Evolutionary conservation across 2,888 invertebrate genomes (phyloP).

Genomic region (Orthosia incerta): DNA sequence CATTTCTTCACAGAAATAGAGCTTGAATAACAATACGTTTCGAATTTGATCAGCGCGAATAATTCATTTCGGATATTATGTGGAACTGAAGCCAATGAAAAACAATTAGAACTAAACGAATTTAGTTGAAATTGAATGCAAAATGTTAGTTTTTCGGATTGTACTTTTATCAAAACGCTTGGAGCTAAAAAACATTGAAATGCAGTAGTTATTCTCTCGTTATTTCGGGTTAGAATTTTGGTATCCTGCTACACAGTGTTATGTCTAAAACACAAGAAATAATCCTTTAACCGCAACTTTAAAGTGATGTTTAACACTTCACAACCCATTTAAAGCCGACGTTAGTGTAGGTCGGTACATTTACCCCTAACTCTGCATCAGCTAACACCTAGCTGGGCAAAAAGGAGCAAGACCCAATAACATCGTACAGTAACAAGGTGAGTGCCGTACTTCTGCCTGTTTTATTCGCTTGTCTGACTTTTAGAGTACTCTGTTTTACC

Average conservation of each 20-base stretch:
- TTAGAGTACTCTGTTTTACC: slow-evolving; percentile 58
- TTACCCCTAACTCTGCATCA: slow-evolving; percentile 52
- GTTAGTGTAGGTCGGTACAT: slow-evolving; percentile 44
- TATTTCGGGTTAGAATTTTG: slow-evolving; percentile 5
- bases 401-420: slow-evolving; percentile 60
- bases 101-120: slow-evolving; percentile 15
- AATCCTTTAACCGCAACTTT: slow-evolving; percentile 31
- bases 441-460: slow-evolving; percentile 59
- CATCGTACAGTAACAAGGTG: slow-evolving; percentile 59
- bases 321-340: slow-evolving; percentile 38
- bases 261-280: slow-evolving; percentile 11
- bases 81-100: background rate
- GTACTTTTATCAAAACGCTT: slow-evolving; percentile 15
- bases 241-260: background rate
- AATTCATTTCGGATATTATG: background rate
- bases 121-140: slow-evolving; percentile 25
- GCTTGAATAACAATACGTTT: background rate
- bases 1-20: background rate
- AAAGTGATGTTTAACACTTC: slow-evolving; percentile 45
- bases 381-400: slow-evolving; percentile 56
- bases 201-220: slow-evolving; percentile 9
- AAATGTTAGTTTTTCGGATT: slow-evolving; percentile 5
- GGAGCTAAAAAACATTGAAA: slow-evolving; percentile 14
- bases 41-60: background rate
- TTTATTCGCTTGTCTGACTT: slow-evolving; percentile 66